Evolutionary conservation across 1,140 invertebrate genomes (phyloP), one percentile per base, ranked within the genome.

Genomic region (Heterodera carotae): DNA sequence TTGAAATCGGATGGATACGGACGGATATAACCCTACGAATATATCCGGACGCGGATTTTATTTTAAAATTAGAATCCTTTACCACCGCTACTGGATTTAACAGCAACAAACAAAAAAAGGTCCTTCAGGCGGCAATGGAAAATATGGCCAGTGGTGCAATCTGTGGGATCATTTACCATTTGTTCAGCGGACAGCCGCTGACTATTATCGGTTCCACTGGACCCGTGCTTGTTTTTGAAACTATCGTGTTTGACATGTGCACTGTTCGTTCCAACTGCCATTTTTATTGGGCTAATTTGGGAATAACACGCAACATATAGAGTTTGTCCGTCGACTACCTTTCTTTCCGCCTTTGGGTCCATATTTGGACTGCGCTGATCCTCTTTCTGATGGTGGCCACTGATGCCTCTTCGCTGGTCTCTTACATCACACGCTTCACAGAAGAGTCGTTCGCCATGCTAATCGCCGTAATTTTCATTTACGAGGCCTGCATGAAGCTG

Each of bases 391-490:
- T 99, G 84, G 95, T 97, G 36, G 94, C 96, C 2, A 92, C 97
- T 33, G 97, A 99, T 89, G 94, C 95, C 3, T 96, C 94, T 88
- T 94, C 95, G 76, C 91, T 98, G 74, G 78, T 79, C 29, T 97
- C 95, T 87, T 99, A 96, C 88, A 98, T 99, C 77, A 99, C 97
- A 5, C 92, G 97, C 82, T 99, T 99, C 88, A 99, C 97, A 0
- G 97, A 99, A 90, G 97, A 99, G 90, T 97, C 96, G 88, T 99
- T 99, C 89, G 97, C 97, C 27, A 95, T 94, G 0, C 90, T 99
- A 8, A 99, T 99, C 85, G 96, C 96, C 2, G 93, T 99, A 81
- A 99, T 99, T 86, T 99, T 99, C 89, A 97, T 99, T 87, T 95
- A 94, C 88, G 97, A 99, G 72, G 94, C 96, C 88, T 83, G 91